Evolutionary conservation across 2,113 vertebrate genomes (phyloP).

Genomic region (Chloebia gouldiae): DNA sequence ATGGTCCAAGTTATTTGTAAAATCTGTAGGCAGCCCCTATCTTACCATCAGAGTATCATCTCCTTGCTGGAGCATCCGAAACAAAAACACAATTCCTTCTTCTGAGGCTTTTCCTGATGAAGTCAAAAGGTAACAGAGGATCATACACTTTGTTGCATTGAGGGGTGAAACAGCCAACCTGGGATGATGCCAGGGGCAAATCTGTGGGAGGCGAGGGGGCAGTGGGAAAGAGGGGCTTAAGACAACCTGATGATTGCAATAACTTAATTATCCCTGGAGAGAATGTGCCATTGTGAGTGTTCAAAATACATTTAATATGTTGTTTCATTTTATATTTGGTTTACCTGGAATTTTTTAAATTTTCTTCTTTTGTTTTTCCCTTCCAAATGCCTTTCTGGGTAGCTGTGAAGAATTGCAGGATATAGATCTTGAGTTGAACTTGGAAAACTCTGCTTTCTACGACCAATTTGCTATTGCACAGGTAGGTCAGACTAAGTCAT

Average conservation of each 20-base stretch:
- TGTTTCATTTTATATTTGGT: background rate
- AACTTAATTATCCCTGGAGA: background rate
- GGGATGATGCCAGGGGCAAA: background rate
- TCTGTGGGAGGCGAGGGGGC: background rate
- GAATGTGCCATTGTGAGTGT: background rate
- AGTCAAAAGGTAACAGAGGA: slow-evolving; percentile 63
- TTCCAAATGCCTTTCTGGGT: background rate
- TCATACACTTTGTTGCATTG: slow-evolving; percentile 20
- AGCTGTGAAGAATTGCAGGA: slow-evolving; percentile 95
- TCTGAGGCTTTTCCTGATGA: slow-evolving; percentile 61
- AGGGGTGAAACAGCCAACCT: background rate
- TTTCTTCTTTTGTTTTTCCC: background rate
- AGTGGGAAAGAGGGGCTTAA: background rate
- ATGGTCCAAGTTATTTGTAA: slow-evolving; percentile 55
- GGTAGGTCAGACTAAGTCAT: slow-evolving; percentile 68
- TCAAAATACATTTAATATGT: background rate
- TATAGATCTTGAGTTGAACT: slow-evolving; percentile 86
- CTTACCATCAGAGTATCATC: slow-evolving; percentile 31
- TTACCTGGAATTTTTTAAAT: background rate
- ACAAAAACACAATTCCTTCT: slow-evolving; percentile 57
- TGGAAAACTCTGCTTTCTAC: slow-evolving; percentile 94
- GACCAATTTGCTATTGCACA: slow-evolving; percentile 95
- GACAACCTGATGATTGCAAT: background rate
- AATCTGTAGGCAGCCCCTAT: slow-evolving; percentile 61
- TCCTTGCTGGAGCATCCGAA: slow-evolving; percentile 58